These are phyloP conservation scores for Pheosia gnoma DNA, from an alignment of 2,888 invertebrate genomes.

Conservation along the genomic window DNA sequence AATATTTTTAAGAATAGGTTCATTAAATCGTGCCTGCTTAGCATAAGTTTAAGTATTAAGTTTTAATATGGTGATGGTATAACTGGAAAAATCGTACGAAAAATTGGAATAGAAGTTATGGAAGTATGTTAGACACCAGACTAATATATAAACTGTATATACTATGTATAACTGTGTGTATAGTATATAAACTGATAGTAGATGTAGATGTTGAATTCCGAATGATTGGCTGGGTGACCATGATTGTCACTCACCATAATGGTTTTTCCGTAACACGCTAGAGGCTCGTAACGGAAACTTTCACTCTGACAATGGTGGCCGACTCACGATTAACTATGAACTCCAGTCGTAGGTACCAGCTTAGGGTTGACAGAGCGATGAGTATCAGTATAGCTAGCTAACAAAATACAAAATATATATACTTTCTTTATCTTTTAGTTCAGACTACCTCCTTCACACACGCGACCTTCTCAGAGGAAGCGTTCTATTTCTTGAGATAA, in stretches of 20 bases:
- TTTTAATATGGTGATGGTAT: too few relatives aligned
- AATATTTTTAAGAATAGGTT: too few relatives aligned
- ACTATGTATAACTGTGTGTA: too few relatives aligned
- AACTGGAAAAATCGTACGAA: too few relatives aligned
- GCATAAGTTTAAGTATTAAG: background rate
- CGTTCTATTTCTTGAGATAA: too few relatives aligned
- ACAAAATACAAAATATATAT: background rate
- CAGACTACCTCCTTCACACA: too few relatives aligned
- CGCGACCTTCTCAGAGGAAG: too few relatives aligned
- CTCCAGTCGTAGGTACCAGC: conserved; percentile 61
- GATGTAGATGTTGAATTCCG: conserved; percentile 16
- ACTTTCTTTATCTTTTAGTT: too few relatives aligned
- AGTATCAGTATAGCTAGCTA: background rate
- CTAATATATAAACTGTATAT: too few relatives aligned
- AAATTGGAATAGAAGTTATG: too few relatives aligned
- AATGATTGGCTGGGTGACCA: conserved; percentile 12
- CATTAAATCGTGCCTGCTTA: background rate
- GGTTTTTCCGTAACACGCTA: conserved; percentile 70
- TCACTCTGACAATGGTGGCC: conserved; percentile 73
- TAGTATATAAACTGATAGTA: too few relatives aligned
- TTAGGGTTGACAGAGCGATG: conserved; percentile 20
- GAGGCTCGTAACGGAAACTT: conserved; percentile 70
- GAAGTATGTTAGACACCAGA: too few relatives aligned
- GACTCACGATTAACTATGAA: conserved; percentile 55
- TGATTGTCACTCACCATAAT: conserved; percentile 37